Evolutionary conservation across 2,888 invertebrate species (phyloP).

Genomic region (Notodonta ziczac): DNA sequence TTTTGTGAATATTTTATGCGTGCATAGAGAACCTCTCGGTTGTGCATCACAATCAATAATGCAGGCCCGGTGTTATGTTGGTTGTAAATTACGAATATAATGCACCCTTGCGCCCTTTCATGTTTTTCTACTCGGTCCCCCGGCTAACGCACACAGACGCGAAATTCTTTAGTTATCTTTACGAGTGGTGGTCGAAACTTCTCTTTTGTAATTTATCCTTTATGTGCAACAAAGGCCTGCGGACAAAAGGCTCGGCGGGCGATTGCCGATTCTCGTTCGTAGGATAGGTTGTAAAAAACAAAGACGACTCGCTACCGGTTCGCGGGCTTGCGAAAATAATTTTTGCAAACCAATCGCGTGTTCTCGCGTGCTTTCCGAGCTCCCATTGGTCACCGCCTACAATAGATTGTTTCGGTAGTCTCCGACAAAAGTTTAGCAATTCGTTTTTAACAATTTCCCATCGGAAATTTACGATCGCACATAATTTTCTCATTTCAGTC

Average conservation of each 20-base stretch:
- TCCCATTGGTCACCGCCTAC: conserved; percentile 70
- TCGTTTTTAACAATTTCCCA: conserved; percentile 51
- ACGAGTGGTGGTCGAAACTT: conserved; percentile 72
- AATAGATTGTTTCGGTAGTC: conserved; percentile 64
- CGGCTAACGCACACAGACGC: conserved; percentile 56
- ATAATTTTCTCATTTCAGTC: conserved; percentile 52
- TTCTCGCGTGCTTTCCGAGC: conserved; percentile 53
- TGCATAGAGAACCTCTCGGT: conserved; percentile 56
- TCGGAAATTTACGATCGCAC: conserved; percentile 59
- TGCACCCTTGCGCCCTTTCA: conserved; percentile 76
- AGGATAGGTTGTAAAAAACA: conserved; percentile 64
- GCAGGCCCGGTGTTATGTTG: conserved; percentile 64
- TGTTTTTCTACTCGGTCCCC: conserved; percentile 68
- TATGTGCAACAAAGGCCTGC: conserved; percentile 71
- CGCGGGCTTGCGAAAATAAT: conserved; percentile 72
- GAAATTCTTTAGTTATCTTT: conserved; percentile 77
- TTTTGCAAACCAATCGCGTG: conserved; percentile 80
- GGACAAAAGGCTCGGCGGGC: conserved; percentile 70
- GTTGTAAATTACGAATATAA: conserved; percentile 79
- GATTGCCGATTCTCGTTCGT: conserved; percentile 56
- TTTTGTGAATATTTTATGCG: conserved; percentile 56
- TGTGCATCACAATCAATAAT: conserved; percentile 70
- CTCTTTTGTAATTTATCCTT: conserved; percentile 79
- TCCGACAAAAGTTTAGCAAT: conserved; percentile 31
- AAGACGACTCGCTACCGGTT: conserved; percentile 64